Percentiles rank a stretch among this genome's conserved stretches.
Conservation (phyloP, 2,888 invertebrate species). For the Sialis fuliginosa region DNA sequence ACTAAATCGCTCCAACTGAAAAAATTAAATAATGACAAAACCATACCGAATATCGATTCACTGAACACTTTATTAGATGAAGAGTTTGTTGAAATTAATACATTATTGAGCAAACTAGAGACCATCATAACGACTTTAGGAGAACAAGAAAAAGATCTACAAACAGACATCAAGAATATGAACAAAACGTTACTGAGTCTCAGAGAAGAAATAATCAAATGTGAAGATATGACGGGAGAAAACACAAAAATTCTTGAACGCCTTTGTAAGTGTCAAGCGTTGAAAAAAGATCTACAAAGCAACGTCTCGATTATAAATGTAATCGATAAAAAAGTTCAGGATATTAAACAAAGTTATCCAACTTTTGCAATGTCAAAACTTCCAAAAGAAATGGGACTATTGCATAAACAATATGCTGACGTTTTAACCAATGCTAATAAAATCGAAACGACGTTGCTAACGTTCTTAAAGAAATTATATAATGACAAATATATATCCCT, state of each 20-base stretch:
- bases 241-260: slow-evolving; percentile 68
- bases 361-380: slow-evolving; percentile 59
- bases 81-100: slow-evolving; percentile 58
- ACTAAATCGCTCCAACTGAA: slow-evolving; percentile 65
- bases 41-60: slow-evolving; percentile 48
- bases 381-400: slow-evolving; percentile 62
- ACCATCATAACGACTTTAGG: slow-evolving; percentile 52
- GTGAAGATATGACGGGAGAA: slow-evolving; percentile 78
- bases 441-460: slow-evolving; percentile 57
- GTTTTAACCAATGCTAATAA: slow-evolving; percentile 64
- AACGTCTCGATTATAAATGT: slow-evolving; percentile 49
- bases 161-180: slow-evolving; percentile 50
- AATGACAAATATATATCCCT: slow-evolving; percentile 68
- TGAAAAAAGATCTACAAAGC: slow-evolving; percentile 52
- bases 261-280: slow-evolving; percentile 51
- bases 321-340: slow-evolving; percentile 47
- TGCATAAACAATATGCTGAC: slow-evolving; percentile 71
- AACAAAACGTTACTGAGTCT: slow-evolving; percentile 53
- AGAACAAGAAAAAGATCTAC: slow-evolving; percentile 53
- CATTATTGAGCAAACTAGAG: slow-evolving; percentile 57
- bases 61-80: slow-evolving; percentile 49
- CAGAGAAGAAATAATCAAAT: slow-evolving; percentile 70
- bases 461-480: slow-evolving; percentile 74
- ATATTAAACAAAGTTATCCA: slow-evolving; percentile 57
- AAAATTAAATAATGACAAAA: slow-evolving; percentile 52